Percentiles rank a stretch among this genome's conserved stretches.
These are phyloP conservation scores for Streptopelia turtur DNA, from an alignment of 2,797 vertebrate species.

Conservation along the genomic window DNA sequence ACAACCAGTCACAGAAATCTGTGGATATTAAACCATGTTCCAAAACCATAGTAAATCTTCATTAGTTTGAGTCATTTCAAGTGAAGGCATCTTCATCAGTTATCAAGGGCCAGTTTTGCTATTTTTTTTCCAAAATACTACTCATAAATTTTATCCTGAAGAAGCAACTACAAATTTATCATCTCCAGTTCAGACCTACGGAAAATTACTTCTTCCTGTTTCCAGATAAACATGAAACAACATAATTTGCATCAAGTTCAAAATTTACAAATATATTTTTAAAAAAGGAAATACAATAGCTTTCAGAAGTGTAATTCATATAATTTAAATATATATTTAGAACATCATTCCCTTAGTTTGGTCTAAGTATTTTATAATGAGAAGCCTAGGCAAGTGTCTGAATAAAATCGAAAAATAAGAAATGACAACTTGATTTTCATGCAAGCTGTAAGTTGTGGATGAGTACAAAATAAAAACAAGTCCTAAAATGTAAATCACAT, in stretches of 20 bases:
- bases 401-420: neutral
- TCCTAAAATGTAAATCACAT: neutral
- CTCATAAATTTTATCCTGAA: neutral
- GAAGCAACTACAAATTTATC: neutral
- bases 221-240: neutral
- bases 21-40: neutral
- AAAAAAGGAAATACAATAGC: neutral
- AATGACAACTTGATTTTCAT: neutral
- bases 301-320: neutral
- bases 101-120: neutral
- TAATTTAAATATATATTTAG: neutral
- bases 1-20: neutral
- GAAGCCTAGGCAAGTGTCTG: neutral
- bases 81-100: neutral
- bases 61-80: neutral
- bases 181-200: neutral
- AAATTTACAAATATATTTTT: neutral
- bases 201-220: neutral
- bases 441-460: neutral
- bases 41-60: neutral
- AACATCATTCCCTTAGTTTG: neutral
- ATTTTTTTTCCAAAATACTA: accelerated
- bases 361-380: neutral
- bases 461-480: neutral
- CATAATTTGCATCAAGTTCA: neutral